phyloP scores from a whole-genome alignment of 1,140 invertebrate genomes.

The Globodera ellingtonae region DNA sequence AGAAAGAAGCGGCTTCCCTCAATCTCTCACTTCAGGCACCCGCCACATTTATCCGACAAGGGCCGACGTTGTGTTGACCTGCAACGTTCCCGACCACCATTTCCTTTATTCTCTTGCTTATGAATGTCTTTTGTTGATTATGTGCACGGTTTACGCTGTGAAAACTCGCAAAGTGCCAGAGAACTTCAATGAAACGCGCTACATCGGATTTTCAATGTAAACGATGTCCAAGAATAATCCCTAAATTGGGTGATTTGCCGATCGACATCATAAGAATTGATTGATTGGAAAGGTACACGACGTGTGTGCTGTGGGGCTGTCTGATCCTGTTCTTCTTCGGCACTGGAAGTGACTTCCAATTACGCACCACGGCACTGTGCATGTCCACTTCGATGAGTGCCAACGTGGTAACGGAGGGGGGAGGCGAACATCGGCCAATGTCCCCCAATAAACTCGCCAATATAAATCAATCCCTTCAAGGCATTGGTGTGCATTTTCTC shows the following conservation, averaged over 20 bases:
- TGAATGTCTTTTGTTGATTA: constrained; percentile 75
- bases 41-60: constrained; percentile 67
- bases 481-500: constrained; percentile 71
- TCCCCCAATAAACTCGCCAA: not conserved
- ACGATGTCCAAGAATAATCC: not conserved
- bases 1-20: not conserved
- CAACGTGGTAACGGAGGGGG: constrained; percentile 4
- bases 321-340: constrained; percentile 77
- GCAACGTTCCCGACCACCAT: constrained; percentile 75
- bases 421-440: too few relatives aligned
- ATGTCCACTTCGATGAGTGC: constrained; percentile 68
- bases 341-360: constrained; percentile 69
- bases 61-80: constrained; percentile 71
- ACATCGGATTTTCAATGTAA: constrained; percentile 75
- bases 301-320: constrained; percentile 77
- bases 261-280: not conserved
- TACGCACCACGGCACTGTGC: constrained; percentile 70
- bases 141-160: constrained; percentile 78
- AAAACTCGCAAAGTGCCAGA: constrained; percentile 78
- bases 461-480: not conserved
- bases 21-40: constrained; percentile 44
- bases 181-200: constrained; percentile 75
- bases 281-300: constrained; percentile 71
- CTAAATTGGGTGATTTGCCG: not conserved
- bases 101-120: constrained; percentile 77